Percentiles rank a stretch among this genome's conserved stretches.
Conservation (phyloP, 37 sponge, comb jelly and placozoan genomes). For the Hexactinellida sp. region DNA sequence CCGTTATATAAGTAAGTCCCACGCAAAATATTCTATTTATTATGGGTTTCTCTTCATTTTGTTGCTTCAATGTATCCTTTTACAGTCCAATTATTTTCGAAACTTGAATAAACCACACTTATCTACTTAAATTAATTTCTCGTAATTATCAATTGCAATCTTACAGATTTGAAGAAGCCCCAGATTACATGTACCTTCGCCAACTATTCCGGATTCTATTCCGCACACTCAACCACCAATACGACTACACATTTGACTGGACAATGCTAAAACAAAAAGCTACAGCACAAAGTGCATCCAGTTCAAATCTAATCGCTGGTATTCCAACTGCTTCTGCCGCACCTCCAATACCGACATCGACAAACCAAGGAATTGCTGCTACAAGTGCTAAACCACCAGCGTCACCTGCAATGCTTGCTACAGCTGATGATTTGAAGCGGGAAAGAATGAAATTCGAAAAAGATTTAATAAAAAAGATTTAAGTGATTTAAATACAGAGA, state of each 20-base stretch:
- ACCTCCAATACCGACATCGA: background rate
- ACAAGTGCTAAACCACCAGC: background rate
- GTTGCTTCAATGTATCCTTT: too few species aligned
- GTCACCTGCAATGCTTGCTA: background rate
- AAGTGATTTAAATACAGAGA: background rate
- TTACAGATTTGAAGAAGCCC: conserved; percentile 94
- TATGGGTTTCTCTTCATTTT: too few species aligned
- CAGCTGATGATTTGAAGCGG: background rate
- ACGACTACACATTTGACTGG: conserved; percentile 99
- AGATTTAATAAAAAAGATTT: background rate
- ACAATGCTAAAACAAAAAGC: conserved; percentile 90
- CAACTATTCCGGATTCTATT: conserved; percentile 95
- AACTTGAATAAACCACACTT: too few species aligned
- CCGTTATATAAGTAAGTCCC: too few species aligned
- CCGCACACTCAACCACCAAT: conserved; percentile 93
- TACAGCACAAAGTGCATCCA: conserved; percentile 37
- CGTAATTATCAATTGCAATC: too few species aligned
- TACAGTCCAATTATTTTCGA: too few species aligned
- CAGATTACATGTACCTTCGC: conserved; percentile 98
- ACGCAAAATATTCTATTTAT: too few species aligned
- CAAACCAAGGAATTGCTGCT: background rate
- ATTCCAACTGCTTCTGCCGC: background rate
- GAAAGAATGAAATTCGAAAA: background rate
- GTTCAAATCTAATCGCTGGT: background rate
- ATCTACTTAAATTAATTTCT: too few species aligned